Conservation (phyloP, 2,797 vertebrate species). For the Triplophysa bombifrons region DNA sequence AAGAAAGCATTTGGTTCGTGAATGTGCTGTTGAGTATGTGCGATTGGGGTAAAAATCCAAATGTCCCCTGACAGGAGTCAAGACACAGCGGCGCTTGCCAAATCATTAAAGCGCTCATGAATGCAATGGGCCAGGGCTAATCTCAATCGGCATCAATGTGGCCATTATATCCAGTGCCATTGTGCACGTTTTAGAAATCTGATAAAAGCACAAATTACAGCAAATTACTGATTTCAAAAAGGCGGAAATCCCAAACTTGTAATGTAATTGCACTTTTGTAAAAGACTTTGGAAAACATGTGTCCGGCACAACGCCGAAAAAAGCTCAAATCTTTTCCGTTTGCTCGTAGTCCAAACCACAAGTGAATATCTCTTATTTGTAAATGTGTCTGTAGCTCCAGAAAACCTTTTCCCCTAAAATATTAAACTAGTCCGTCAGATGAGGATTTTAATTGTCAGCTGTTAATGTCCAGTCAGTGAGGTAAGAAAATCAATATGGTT, state of each 20-base stretch:
- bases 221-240: slow-evolving; percentile 68
- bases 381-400: background rate
- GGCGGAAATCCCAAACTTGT: slow-evolving; percentile 65
- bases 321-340: slow-evolving; percentile 52
- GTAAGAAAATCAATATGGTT: background rate
- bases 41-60: slow-evolving; percentile 32
- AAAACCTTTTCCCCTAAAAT: background rate
- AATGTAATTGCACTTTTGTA: slow-evolving; percentile 65
- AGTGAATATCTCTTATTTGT: slow-evolving; percentile 6
- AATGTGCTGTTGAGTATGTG: background rate
- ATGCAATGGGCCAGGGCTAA: slow-evolving; percentile 66
- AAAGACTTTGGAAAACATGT: slow-evolving; percentile 58
- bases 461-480: slow-evolving; percentile 2
- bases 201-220: slow-evolving; percentile 64
- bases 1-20: background rate
- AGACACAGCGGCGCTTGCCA: slow-evolving; percentile 52
- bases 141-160: slow-evolving; percentile 71
- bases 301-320: background rate
- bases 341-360: slow-evolving; percentile 40
- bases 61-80: slow-evolving; percentile 57
- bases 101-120: slow-evolving; percentile 61
- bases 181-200: slow-evolving; percentile 54
- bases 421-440: slow-evolving; percentile 4
- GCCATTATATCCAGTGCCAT: slow-evolving; percentile 53
- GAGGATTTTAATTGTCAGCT: background rate